Base-by-base conservation (phyloP, 1,140 invertebrate genomes). In the Macrotrachela quadricornifera region DNA sequence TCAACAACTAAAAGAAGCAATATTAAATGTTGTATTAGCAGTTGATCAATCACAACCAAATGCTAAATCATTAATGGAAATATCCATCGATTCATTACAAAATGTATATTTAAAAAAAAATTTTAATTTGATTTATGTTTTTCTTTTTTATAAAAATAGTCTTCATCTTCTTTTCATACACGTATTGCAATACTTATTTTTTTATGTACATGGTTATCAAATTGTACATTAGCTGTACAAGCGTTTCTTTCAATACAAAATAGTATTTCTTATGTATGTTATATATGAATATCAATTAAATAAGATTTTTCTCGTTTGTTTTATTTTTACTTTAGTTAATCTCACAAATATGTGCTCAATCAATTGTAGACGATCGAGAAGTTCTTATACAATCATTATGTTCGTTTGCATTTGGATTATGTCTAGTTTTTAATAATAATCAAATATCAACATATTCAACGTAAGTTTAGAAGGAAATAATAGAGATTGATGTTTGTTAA, bases 161-260 rank as follows among this genome's bases (percentile, higher is more conserved):
- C 21, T 4, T 30, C 21, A 30, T 30, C 21, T 30, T 30, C 85
- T 60, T 65, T 85, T 8, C 87, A 94, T 66, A 80, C 85, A 16
- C 82, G 88, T 72, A 76, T 95, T 56, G 88, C 85, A 1, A 74
- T 95, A 15, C 72, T 97, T 17, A 91, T 91, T 76, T 71, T 97
- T 49, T 70, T 96, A 39, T 80, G 80, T 40, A 79, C 78, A 46
- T 99, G 92, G 92, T 71, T 85, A 59, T 74, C 80, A 1, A 77
- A 87, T 61, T 92, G 86, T 68, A 76, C 82, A 4, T 61, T 75
- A 0, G 85, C 85, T 0, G 83, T 94, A 0, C 78, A 79, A 59
- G 76, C 80, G 11, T 85, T 97, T 62, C 74, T 96, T 0, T 73
- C 72, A 50, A 82, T 85, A 56, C 76, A 81, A n/a, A 79, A 80